Evolutionary conservation across 2,888 invertebrate genomes (phyloP), one percentile per base, ranked within the genome.

Genomic region (Halictus ligatus): DNA sequence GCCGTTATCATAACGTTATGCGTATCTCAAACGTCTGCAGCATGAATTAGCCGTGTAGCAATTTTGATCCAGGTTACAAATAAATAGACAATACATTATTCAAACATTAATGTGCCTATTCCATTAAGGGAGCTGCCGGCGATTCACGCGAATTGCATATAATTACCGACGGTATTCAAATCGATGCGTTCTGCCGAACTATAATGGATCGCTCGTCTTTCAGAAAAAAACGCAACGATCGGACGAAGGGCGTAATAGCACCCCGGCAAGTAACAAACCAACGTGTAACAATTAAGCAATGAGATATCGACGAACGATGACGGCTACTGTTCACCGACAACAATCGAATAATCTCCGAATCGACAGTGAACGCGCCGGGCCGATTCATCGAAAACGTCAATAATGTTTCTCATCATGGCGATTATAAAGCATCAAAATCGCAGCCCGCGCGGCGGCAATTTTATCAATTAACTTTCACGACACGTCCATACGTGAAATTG

Each of bases 351-450:
- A 58, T 54, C 64, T 35, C 18, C 25, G 67, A 74, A 58, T 58
- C 71, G 29, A 40, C 81, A 75, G 78, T 3, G 35, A 35, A 18
- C 60, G 54, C 69, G 43, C 35, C 35, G 35, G 8, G 54, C 67
- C 64, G 80, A 29, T 64, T 77, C 48, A 74, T 83, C 82, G 75
- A 80, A 35, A 85, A 87, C 73, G 89, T 77, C 88, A 83, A 88
- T 86, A 88, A 81, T 89, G 88, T 86, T 90, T 90, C 85, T 83
- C 88, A 84, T 75, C 69, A 6, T n/a, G 7, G 29, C 72, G 64
- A 83, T 75, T 79, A 79, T 88, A 85, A 80, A 85, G 67, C 85
- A 81, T 84, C 86, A 83, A 88, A 88, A 89, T 88, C 76, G 82
- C 58, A 64, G 21, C 75, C 75, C 75, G 67, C 60, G 78, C 71